Base-by-base conservation (phyloP, 2,888 invertebrate species). In the Limnephilus marmoratus region DNA sequence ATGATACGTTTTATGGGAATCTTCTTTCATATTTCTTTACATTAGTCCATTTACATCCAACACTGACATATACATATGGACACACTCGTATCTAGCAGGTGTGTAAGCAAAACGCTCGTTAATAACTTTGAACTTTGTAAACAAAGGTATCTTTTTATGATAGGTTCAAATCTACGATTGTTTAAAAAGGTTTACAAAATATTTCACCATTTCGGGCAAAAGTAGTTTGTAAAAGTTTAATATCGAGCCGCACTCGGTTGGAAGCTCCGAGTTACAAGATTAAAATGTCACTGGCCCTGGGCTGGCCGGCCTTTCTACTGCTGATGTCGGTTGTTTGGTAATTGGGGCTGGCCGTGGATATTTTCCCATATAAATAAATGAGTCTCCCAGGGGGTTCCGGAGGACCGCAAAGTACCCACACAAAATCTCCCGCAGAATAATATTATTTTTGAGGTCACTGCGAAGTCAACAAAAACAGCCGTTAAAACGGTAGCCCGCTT, bases 381-480 rank as follows among this genome's bases (percentile, higher is more conserved):
- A 90, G 90, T n/a, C 37, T 89, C 89, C 83, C 85, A n/a, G n/a
- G 45, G 86, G 80, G n/a, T 41, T 41, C 80, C 81, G n/a, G 68
- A 89, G 81, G 88, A 81, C 88, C 88, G 80, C 81, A 37, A 45
- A 81, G 82, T 90, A 90, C 82, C 82, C 90, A 18, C 49, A 31
- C 82, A 41, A 90, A 80, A 90, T 82, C 34, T 68, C 82, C 90
- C 29, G 90, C 45, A 45, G 81, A 49, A 90, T 82, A 90, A 82
- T 82, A 90, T 81, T 91, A 91, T 86, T 81, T 90, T 91, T 68
- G 81, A 68, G 91, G 91, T 91, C 91, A 85, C 91, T 37, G 68
- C 85, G 80, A 88, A 91, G 91, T 91, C 88, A 85, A 91, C 89
- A 90, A 90, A 91, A 91, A 89, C 91, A 89, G 89, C 82, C 91